These are phyloP conservation scores for Resseliella maxima DNA, from an alignment of 2,888 invertebrate genomes.

Conservation along the genomic window DNA sequence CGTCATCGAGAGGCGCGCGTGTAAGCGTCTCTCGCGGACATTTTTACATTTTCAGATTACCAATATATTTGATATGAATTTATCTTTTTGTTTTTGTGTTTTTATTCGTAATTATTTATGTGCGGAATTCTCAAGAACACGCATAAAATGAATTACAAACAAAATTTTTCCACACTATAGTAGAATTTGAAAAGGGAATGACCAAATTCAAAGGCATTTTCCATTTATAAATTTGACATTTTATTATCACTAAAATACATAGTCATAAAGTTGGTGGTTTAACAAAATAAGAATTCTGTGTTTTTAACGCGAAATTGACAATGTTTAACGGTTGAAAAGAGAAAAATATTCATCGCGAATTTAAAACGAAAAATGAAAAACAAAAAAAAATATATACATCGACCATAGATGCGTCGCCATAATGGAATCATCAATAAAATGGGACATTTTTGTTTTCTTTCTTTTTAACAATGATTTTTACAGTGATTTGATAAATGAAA, in stretches of 20 bases:
- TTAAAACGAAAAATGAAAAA: background rate
- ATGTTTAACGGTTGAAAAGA: background rate
- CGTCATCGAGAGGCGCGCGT: no score
- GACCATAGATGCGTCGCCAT: background rate
- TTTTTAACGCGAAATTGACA: background rate
- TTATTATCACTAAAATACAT: background rate
- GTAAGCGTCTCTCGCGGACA: no score
- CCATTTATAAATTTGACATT: background rate
- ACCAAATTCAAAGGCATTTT: background rate
- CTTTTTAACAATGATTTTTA: slow-evolving; percentile 60
- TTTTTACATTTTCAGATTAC: no score
- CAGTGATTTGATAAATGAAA: slow-evolving; percentile 68
- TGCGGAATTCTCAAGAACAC: no score
- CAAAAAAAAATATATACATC: background rate
- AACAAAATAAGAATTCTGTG: background rate
- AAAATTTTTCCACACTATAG: background rate
- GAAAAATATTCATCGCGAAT: background rate
- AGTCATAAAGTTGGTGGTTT: slow-evolving; percentile 1
- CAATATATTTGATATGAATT: no score
- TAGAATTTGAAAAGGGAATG: background rate
- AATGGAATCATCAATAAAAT: background rate
- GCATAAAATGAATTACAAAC: background rate
- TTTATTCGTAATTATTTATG: no score
- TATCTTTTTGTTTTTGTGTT: no score
- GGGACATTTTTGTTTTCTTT: background rate